Conservation (phyloP, 2,888 invertebrate species). For the Spicauda simplicius region DNA sequence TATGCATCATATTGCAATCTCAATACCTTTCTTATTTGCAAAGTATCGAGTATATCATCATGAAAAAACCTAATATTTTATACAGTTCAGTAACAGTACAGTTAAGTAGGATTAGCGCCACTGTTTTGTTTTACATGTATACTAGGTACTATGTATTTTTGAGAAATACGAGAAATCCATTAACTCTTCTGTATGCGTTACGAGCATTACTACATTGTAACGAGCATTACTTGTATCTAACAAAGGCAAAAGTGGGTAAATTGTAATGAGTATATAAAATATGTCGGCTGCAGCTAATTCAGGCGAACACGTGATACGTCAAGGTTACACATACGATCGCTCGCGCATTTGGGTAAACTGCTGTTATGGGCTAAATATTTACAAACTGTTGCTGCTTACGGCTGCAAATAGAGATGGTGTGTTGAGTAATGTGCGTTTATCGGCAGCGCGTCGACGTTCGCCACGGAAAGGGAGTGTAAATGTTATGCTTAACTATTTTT, state of each 20-base stretch:
- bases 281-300: slow-evolving; percentile 10
- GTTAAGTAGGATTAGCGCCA: no score
- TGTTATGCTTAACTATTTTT: not conserved
- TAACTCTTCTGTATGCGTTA: no score
- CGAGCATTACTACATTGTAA: no score
- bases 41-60: no score
- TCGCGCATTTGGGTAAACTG: slow-evolving; percentile 16
- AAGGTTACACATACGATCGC: slow-evolving; percentile 23
- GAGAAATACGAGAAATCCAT: no score
- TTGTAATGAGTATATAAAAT: slow-evolving; percentile 2
- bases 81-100: no score
- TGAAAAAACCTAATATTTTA: no score
- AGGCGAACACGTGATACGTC: slow-evolving; percentile 2
- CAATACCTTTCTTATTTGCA: no score
- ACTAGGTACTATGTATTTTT: no score
- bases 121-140: no score
- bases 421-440: slow-evolving; percentile 10
- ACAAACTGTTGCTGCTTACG: slow-evolving; percentile 22
- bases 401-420: slow-evolving; percentile 18
- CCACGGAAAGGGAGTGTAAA: not conserved
- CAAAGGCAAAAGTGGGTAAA: slow-evolving; percentile 1
- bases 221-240: not conserved
- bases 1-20: no score
- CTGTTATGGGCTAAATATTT: slow-evolving; percentile 26
- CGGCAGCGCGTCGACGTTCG: not conserved